phyloP scores from a whole-genome alignment of 2,888 invertebrate species.

The Cactoblastis cactorum region DNA sequence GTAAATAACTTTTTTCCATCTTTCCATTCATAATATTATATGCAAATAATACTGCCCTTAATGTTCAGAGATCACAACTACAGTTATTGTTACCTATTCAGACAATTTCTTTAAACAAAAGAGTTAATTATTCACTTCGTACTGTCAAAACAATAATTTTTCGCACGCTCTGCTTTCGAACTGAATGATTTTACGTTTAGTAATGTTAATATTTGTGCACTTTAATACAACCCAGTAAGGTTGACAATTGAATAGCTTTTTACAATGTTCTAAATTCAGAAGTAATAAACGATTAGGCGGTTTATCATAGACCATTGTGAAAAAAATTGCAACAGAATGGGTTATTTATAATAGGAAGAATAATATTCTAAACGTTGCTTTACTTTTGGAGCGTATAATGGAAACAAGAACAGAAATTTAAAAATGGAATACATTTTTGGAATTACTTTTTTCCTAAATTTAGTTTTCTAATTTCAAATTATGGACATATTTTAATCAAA shows the following conservation, averaged over 20 bases:
- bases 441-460: too few species aligned
- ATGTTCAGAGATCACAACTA: background rate
- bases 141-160: slow-evolving; percentile 52
- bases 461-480: too few species aligned
- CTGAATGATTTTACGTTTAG: background rate
- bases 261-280: slow-evolving; percentile 30
- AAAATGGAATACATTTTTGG: too few species aligned
- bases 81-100: background rate
- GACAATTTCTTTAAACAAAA: slow-evolving; percentile 26
- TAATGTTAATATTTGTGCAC: slow-evolving; percentile 12
- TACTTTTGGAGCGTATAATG: too few species aligned
- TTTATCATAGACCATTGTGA: slow-evolving; percentile 28
- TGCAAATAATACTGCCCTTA: background rate
- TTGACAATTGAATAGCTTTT: slow-evolving; percentile 17
- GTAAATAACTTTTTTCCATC: background rate
- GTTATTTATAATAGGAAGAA: slow-evolving; percentile 3
- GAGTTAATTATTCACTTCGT: slow-evolving; percentile 38
- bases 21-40: background rate
- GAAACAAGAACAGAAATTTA: too few species aligned
- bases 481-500: too few species aligned
- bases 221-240: slow-evolving; percentile 21
- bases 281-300: slow-evolving; percentile 22
- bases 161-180: slow-evolving; percentile 54
- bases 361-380: background rate
- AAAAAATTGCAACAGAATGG: slow-evolving; percentile 20